Conservation (phyloP, 1,140 invertebrate species). For the Drosophila truncata region DNA sequence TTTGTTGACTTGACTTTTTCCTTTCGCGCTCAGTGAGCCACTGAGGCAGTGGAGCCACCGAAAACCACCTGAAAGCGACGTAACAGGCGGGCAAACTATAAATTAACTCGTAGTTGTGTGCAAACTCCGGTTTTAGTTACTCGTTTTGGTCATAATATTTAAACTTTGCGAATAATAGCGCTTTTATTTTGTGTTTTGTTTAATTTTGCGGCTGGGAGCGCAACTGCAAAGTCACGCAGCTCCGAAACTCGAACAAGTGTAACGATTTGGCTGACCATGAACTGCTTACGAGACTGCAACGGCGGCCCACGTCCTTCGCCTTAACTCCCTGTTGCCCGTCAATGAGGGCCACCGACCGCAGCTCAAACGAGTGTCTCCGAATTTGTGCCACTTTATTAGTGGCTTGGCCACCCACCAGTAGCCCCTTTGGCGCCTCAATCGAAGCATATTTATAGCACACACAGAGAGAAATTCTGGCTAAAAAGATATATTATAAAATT, state of each 20-base stretch:
- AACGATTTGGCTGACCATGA: conserved; percentile 67
- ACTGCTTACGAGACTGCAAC: conserved; percentile 47
- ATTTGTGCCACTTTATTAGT: conserved; percentile 65
- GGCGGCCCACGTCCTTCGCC: conserved; percentile 57
- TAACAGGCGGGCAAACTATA: conserved; percentile 48
- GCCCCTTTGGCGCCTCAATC: conserved; percentile 17
- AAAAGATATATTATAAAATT: background rate
- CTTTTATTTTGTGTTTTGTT: conserved; percentile 40
- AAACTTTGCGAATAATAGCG: conserved; percentile 16
- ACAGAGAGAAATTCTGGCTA: conserved; percentile 5
- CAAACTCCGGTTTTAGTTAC: conserved; percentile 6
- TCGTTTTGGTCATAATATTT: conserved; percentile 17
- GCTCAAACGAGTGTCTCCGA: conserved; percentile 32
- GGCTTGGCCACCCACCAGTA: conserved; percentile 27
- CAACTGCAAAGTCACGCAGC: conserved; percentile 36
- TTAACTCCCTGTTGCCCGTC: conserved; percentile 37
- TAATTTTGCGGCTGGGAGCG: conserved; percentile 42
- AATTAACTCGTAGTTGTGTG: conserved; percentile 50
- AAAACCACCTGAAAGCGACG: conserved; percentile 39
- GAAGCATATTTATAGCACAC: conserved; percentile 39
- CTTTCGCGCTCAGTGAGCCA: conserved; percentile 48
- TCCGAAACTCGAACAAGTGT: conserved; percentile 21
- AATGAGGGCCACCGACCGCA: conserved; percentile 49
- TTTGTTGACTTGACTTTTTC: conserved; percentile 42
- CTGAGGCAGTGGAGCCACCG: conserved; percentile 19